These are phyloP conservation scores for Nomada ruficornis DNA, from an alignment of 2,888 invertebrate species.

Conservation along the genomic window DNA sequence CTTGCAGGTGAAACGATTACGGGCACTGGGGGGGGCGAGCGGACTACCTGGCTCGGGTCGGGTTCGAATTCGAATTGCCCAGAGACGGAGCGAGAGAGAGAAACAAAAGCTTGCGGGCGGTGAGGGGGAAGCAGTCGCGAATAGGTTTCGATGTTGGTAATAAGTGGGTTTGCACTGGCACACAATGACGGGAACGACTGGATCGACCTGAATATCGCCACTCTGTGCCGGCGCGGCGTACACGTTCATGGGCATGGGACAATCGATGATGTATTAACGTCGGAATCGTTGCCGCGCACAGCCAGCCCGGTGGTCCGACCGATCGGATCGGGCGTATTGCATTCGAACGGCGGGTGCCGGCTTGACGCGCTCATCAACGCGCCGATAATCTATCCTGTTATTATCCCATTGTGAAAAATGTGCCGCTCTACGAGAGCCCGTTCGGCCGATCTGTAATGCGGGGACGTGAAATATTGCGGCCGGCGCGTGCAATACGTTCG, in stretches of 20 bases:
- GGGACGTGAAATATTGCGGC: constrained; percentile 9
- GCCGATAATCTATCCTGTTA: constrained; percentile 40
- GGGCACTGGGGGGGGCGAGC: background rate
- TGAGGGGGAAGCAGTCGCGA: constrained; percentile 43
- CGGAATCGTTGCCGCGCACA: constrained; percentile 58
- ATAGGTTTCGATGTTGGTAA: constrained; percentile 52
- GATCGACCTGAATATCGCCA: constrained; percentile 68
- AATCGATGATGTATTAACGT: constrained; percentile 78
- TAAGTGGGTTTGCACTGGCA: constrained; percentile 65
- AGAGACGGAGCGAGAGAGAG: background rate
- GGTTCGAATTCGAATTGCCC: background rate
- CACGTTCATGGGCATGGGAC: constrained; percentile 72
- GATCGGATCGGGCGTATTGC: constrained; percentile 36
- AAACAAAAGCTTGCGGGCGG: background rate
- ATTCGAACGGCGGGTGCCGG: constrained; percentile 28
- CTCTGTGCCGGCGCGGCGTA: constrained; percentile 56
- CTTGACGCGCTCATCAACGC: constrained; percentile 36
- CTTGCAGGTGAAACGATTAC: background rate
- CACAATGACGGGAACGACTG: constrained; percentile 74
- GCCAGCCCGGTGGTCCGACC: constrained; percentile 16
- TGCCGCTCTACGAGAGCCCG: constrained; percentile 7
- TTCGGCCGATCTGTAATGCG: constrained; percentile 3
- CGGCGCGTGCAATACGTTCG: background rate
- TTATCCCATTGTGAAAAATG: constrained; percentile 44
- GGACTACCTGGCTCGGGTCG: background rate